Base-by-base conservation (phyloP, 2,888 invertebrate genomes). In the Cataglyphis altisquamis region DNA sequence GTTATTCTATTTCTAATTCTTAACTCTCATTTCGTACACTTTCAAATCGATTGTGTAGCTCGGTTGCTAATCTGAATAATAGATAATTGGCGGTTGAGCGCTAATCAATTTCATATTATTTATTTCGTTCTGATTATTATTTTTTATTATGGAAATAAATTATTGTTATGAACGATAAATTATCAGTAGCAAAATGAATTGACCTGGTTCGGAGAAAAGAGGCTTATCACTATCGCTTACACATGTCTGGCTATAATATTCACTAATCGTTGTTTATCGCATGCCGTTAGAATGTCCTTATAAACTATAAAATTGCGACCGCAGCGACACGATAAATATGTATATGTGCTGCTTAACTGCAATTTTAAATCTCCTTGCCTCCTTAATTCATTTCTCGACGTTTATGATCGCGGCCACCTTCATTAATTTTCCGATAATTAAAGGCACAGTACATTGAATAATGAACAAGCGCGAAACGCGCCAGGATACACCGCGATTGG, bases 381-480 rank as follows among this genome's bases (percentile, higher is more conserved):
- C 36, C 74, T 60, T 60, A 80, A 74, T 60, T 45, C 60, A 78
- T 78, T 78, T 74, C 60, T 1, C 45, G 39, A 15, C 41, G 25
- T 48, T 80, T 80, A 73, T 45, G 57, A 45, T 80, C 32, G 36
- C 45, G 74, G 32, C 25, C 12, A 45, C 78, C 25, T 60, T 80
- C 57, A 74, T 80, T 80, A 80, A 73, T 80, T 74, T 74, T 45
- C 74, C 74, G 45, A 80, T 80, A 72, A 78, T 78, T 78, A 78
- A 70, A 60, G 21, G 45, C 45, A 36, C 18, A 60, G 36, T 57
- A 25, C 52, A n/a, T 68, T 41, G 55, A 10, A 41, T 57, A 68
- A 70, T 25, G 70, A 70, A 57, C 41, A n/a, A 39, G 67, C 67
- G 48, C 29, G 21, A 21, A 67, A 32, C 25, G 18, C 32, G 41